phyloP scores from a whole-genome alignment of 2,888 invertebrate species.

The Rhorus exstirpatorius region DNA sequence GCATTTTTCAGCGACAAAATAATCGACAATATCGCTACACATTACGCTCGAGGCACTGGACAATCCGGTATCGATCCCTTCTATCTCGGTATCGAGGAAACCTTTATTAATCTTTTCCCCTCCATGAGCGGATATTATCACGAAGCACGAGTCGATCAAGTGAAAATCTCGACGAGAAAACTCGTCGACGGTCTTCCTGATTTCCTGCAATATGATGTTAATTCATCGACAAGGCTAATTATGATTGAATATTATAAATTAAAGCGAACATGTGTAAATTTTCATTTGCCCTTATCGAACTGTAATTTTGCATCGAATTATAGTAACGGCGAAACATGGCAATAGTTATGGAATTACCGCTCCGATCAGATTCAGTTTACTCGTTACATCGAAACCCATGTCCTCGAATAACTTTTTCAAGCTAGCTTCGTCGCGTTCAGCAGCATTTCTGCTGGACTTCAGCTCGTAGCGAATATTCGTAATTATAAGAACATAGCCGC shows the following conservation, averaged over 20 bases:
- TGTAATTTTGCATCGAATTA: too few species aligned
- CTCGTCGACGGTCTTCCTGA: slow-evolving; percentile 72
- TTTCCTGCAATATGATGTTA: slow-evolving; percentile 73
- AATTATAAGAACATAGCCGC: slow-evolving; percentile 83
- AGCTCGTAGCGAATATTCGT: slow-evolving; percentile 77
- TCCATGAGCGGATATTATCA: slow-evolving; percentile 83
- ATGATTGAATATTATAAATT: neutral
- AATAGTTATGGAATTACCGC: slow-evolving; percentile 71
- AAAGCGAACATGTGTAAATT: neutral
- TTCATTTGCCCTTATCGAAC: neutral
- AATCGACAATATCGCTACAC: slow-evolving; percentile 79
- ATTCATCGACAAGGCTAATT: neutral
- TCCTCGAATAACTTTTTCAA: slow-evolving; percentile 78
- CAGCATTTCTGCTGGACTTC: slow-evolving; percentile 72
- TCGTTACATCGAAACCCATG: slow-evolving; percentile 82
- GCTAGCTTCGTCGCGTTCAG: slow-evolving; percentile 79
- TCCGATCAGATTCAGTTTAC: slow-evolving; percentile 76
- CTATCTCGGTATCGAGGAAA: slow-evolving; percentile 75
- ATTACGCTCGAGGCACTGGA: slow-evolving; percentile 72
- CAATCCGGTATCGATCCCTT: slow-evolving; percentile 74
- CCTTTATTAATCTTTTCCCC: slow-evolving; percentile 55
- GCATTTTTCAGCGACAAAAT: slow-evolving; percentile 86
- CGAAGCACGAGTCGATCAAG: slow-evolving; percentile 81
- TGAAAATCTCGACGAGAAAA: slow-evolving; percentile 78
- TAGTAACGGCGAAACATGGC: too few species aligned